Base-by-base conservation (phyloP, 2,888 invertebrate genomes). In the Fissipunctia ypsillon region DNA sequence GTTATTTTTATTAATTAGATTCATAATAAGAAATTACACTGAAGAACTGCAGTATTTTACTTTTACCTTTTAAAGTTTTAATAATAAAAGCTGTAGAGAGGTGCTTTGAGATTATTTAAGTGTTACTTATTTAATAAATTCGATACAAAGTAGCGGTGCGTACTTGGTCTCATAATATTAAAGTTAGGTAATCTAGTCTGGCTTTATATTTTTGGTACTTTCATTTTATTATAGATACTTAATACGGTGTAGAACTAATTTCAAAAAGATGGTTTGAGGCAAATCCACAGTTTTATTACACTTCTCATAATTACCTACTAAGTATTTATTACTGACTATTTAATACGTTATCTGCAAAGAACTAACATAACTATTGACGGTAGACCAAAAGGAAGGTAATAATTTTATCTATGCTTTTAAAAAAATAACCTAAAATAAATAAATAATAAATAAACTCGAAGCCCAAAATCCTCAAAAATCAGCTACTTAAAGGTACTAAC, bases 1-100 rank as follows among this genome's bases (percentile, higher is more conserved):
- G 14, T 77, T 71, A 52, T 45, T 81, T 65, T 76, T 38, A 65
- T 60, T 81, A 76, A 76, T 50, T 22, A 50, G 19, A 66, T 61
- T 50, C 0, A 54, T 48, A 63, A 74, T 57, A 35, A n/a, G n/a
- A 76, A 56, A 76, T 43, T 22, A 50, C n/a, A n/a, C 10, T 31
- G 22, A 66, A 66, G 6, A 61, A 22, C 28, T 60, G 35, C n/a
- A n/a, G 35, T 75, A 43, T 43, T 60, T 81, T 25, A 65, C 9
- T 45, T 81, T 25, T 56, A 57, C 19, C 12, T n/a, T 54, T 12
- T 43, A 25, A 75, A 66, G 19, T 70, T 78, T 66, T 25, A 12
- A 10, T 35, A 59, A 10, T 70, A 35, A 60, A 68, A 64, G 3
- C 31, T 61, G 22, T 54, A 43, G 16, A 28, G 9, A 64, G 41